Conservation (phyloP, 37 sponge, comb jelly and placozoan species). For the Ephydatia muelleri region DNA sequence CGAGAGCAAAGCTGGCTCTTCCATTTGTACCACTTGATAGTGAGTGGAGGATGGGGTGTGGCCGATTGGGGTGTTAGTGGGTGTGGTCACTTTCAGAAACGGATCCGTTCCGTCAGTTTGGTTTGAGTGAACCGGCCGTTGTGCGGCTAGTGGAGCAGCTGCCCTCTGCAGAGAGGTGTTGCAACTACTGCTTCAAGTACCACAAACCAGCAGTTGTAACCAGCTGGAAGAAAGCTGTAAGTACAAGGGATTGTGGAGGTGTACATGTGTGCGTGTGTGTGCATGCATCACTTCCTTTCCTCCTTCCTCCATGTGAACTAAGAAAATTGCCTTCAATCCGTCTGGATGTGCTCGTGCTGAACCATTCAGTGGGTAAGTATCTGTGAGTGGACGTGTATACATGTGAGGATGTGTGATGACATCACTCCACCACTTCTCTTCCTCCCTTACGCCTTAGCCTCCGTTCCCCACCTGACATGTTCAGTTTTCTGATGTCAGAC, state of each 20-base stretch:
- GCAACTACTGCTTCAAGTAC: slow-evolving; percentile 70
- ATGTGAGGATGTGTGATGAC: neutral
- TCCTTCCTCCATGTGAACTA: neutral
- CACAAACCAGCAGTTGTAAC: slow-evolving; percentile 40
- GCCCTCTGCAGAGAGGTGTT: slow-evolving; percentile 72
- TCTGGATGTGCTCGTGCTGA: slow-evolving; percentile 78
- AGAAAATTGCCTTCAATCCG: slow-evolving; percentile 57
- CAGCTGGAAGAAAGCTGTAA: slow-evolving; percentile 60
- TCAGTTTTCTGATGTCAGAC: slow-evolving; percentile 88
- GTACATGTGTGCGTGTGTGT: too few relatives aligned
- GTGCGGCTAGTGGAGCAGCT: slow-evolving; percentile 87
- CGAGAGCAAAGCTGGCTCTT: slow-evolving; percentile 39
- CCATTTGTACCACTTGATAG: slow-evolving; percentile 26
- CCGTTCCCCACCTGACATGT: slow-evolving; percentile 81
- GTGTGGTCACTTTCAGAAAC: slow-evolving; percentile 1
- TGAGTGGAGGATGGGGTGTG: neutral
- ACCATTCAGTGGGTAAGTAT: slow-evolving; percentile 55
- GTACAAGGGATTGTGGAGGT: too few relatives aligned
- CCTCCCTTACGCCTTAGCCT: neutral
- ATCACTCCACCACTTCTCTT: neutral
- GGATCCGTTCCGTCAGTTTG: slow-evolving; percentile 50
- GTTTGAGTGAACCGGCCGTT: slow-evolving; percentile 61
- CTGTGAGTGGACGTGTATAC: neutral
- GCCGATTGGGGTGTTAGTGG: neutral
- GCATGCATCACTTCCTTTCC: neutral